phyloP scores from a whole-genome alignment of 2,888 invertebrate genomes.

The Agrotis puta region DNA sequence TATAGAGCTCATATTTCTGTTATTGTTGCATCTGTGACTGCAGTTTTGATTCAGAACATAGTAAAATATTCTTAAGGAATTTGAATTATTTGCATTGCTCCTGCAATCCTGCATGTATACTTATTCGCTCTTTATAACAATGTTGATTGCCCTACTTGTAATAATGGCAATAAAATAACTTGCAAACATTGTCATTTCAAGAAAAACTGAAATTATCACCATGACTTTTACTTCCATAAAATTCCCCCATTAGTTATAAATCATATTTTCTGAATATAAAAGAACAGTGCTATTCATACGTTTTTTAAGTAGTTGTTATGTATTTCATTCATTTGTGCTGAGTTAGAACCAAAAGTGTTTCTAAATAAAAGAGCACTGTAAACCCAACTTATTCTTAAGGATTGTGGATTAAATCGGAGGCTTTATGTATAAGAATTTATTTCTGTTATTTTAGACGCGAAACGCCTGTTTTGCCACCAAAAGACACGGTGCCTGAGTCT shows the following conservation, averaged over 20 bases:
- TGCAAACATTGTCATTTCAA: too few relatives aligned
- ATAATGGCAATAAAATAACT: not conserved
- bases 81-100: slow-evolving; percentile 4
- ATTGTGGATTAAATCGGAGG: not conserved
- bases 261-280: not conserved
- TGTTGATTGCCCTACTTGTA: not conserved
- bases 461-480: slow-evolving; percentile 1
- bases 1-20: slow-evolving; percentile 6
- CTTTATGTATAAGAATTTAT: not conserved
- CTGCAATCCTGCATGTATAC: not conserved
- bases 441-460: slow-evolving; percentile 41
- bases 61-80: not conserved
- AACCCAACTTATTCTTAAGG: not conserved
- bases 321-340: not conserved
- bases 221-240: not conserved
- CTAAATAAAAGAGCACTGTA: too few relatives aligned
- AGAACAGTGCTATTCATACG: not conserved
- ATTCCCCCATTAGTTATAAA: not conserved
- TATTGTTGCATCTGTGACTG: not conserved
- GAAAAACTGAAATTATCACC: too few relatives aligned
- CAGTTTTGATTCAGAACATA: not conserved
- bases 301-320: too few relatives aligned
- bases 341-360: not conserved
- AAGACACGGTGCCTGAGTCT: slow-evolving; percentile 4
- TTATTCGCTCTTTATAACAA: not conserved